phyloP scores from a whole-genome alignment of 1,140 invertebrate species.

The Lordiphosa stackelbergi region DNA sequence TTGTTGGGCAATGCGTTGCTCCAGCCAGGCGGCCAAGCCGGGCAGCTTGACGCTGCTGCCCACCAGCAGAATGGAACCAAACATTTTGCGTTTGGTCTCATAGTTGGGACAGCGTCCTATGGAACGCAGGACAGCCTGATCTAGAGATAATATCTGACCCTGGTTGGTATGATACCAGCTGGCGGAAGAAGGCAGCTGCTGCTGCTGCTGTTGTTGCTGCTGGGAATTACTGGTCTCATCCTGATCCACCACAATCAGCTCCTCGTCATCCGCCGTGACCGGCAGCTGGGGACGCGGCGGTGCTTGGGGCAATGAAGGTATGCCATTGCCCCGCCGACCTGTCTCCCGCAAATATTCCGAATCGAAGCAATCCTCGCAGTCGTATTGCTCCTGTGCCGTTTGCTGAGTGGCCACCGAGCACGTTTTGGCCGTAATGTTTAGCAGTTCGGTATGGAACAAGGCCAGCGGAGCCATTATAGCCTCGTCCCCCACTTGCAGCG shows the following conservation, averaged over 20 bases:
- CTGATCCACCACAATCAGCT: slow-evolving; percentile 89
- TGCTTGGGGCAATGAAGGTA: slow-evolving; percentile 73
- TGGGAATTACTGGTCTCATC: slow-evolving; percentile 78
- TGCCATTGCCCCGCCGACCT: slow-evolving; percentile 80
- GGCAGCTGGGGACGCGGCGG: slow-evolving; percentile 48
- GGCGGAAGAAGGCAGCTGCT: slow-evolving; percentile 3
- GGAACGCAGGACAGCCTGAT: slow-evolving; percentile 93
- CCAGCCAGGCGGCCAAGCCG: slow-evolving; percentile 91
- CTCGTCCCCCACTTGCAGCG: slow-evolving; percentile 92
- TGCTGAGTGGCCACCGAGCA: slow-evolving; percentile 83
- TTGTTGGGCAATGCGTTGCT: slow-evolving; percentile 86
- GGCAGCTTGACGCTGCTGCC: slow-evolving; percentile 93
- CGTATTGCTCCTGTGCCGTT: slow-evolving; percentile 86
- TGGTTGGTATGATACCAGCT: slow-evolving; percentile 81
- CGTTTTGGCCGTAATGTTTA: slow-evolving; percentile 86
- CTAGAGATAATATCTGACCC: slow-evolving; percentile 90
- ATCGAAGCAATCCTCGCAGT: slow-evolving; percentile 96
- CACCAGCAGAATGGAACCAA: slow-evolving; percentile 93
- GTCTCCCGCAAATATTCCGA: slow-evolving; percentile 93
- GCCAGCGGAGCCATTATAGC: slow-evolving; percentile 93
- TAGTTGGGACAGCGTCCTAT: slow-evolving; percentile 93
- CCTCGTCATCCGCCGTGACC: slow-evolving; percentile 82
- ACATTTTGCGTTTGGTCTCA: slow-evolving; percentile 96
- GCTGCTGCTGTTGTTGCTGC: slow-evolving; percentile 29
- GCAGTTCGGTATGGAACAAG: slow-evolving; percentile 92